Evolutionary conservation across 2,888 invertebrate genomes (phyloP), one percentile per base, ranked within the genome.

Genomic region (Stramonita haemastoma): DNA sequence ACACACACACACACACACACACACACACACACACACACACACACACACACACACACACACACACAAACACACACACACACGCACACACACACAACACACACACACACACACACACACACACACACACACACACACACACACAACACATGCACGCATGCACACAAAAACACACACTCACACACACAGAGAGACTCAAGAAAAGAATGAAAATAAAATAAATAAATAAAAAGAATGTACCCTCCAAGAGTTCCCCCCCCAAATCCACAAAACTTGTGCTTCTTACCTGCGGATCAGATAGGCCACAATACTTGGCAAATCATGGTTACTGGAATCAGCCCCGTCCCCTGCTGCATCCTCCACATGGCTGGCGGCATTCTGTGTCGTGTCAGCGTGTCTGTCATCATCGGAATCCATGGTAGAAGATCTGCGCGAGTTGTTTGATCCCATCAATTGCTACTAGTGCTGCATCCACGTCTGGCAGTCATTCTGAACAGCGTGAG

Each of bases 201-300:
- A 11, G 11, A 15, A 60, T 15, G 60, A 15, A 15, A 60, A 19
- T 60, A 11, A 60, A 60, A n/a, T n/a, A n/a, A n/a, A n/a, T 11
- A 60, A 60, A 19, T 60, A 60, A 60, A 60, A 19, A 11, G 13
- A 60, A 60, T 22, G 19, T 26, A 66, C 66, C 2, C 26, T 66
- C 46, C 46, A 8, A 46, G 46, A 46, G 46, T 34, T 79, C 22
- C 11, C 32, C 15, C 22, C 6, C 0, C 11, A 34, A 79, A 79
- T 6, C 1, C 2, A 57, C 5, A n/a, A 83, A n/a, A n/a, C n/a
- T 17, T 56, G 32, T 26, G 19, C n/a, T 22, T n/a, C 34, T 56
- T 92, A 94, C 94, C 94, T 94, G 89, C 94, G 90, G 84, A 94
- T 94, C 15, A 94, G 91, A 86, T 94, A 94, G 34, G 94, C 94